These are phyloP conservation scores for Idaea dimidiata DNA, from an alignment of 2,888 invertebrate genomes.

Conservation along the genomic window DNA sequence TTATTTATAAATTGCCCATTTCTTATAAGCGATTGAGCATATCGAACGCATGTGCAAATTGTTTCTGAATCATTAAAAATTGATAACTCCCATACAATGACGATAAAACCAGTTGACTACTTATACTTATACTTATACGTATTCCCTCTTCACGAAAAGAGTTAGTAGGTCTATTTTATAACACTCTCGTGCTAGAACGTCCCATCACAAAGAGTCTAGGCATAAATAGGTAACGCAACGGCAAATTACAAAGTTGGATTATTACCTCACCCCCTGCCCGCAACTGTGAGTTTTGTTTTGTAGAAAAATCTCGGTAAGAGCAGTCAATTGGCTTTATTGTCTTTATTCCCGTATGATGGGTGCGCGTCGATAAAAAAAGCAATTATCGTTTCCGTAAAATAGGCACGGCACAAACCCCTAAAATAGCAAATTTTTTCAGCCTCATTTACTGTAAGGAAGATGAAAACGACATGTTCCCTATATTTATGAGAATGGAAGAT, in stretches of 20 bases:
- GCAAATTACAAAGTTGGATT: too few species aligned
- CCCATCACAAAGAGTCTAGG: too few species aligned
- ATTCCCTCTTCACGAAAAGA: too few species aligned
- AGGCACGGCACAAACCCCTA: conserved; percentile 28
- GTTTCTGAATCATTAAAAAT: conserved; percentile 45
- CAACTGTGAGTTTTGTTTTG: too few species aligned
- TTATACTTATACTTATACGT: too few species aligned
- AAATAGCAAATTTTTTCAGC: conserved; percentile 31
- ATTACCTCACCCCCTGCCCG: too few species aligned
- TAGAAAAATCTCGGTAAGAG: too few species aligned
- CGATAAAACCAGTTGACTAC: too few species aligned
- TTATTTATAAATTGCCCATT: conserved; percentile 12
- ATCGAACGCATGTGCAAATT: conserved; percentile 5
- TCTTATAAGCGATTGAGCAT: conserved; percentile 12
- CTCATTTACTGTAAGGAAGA: conserved; percentile 26
- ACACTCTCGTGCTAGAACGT: too few species aligned
- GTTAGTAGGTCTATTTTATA: too few species aligned
- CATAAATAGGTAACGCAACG: too few species aligned
- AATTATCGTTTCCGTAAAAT: conserved; percentile 37
- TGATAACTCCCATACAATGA: conserved; percentile 37
- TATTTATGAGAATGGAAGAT: conserved; percentile 16
- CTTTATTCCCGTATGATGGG: conserved; percentile 37
- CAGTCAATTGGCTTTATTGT: too few species aligned
- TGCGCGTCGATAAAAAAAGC: conserved; percentile 35
- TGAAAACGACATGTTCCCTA: conserved; percentile 24